Base-by-base conservation (phyloP, 2,797 vertebrate species). In the Hydrolagus colliei region DNA sequence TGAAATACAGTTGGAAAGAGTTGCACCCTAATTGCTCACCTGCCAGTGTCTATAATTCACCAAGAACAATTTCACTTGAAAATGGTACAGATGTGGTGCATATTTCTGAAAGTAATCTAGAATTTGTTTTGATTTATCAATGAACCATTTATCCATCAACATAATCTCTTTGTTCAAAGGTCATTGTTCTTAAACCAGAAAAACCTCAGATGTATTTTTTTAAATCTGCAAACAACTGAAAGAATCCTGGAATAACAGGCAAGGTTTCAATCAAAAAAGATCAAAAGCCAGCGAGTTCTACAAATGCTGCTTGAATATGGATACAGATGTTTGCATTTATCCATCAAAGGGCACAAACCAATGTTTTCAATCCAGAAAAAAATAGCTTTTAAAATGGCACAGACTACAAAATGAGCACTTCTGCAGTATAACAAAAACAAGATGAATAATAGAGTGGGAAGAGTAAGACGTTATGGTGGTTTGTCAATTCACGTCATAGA, bases 41-140 rank as follows among this genome's bases (percentile, higher is more conserved):
- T 11, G 32, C 79, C 6, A 1, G 41, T 12, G 20, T n/a, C 65
- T 84, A 41, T 32, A 67, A 84, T 84, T 84, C 79, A 71, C 65
- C 0, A 84, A 68, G 65, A 71, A 71, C 52, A 52, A 84, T 41
- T 52, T 84, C 79, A 41, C 65, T 20, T 84, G 63, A 84, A 84
- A 84, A 11, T 32, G 41, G 9, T 63, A 27, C 93, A 94, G 92
- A 94, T 93, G 92, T 94, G 93, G 91, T 89, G 89, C 89, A 91
- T 90, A 92, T 93, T 93, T 91, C 89, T 93, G 93, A 92, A 94
- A 94, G 94, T 94, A 94, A 94, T 94, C 94, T 92, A 93, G 90
- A 94, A 94, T 92, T 93, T 94, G 93, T 94, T 94, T 93, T 93
- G 94, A 94, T 94, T 94, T 94, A 94, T 94, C 94, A 94, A 94